Evolutionary conservation across 2,113 vertebrate genomes (phyloP).

Genomic region (Cryptomyrus ogoouensis): DNA sequence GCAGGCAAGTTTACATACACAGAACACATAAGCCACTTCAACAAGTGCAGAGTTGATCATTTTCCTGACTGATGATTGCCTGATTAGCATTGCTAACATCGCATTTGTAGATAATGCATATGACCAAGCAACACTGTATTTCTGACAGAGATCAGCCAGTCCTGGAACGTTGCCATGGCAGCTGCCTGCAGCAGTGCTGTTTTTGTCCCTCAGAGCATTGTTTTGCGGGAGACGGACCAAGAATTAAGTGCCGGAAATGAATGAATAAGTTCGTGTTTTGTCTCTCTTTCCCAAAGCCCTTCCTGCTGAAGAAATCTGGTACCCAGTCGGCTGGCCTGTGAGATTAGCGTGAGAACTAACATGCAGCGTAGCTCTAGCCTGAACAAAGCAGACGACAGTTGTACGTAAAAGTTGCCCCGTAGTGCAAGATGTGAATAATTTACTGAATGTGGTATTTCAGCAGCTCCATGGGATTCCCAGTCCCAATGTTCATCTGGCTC

Average conservation of each 20-base stretch:
- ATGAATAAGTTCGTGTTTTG: background rate
- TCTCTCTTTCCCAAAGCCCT: background rate
- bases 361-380: background rate
- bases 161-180: background rate
- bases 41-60: background rate
- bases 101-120: background rate
- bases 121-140: background rate
- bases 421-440: background rate
- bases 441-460: background rate
- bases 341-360: background rate
- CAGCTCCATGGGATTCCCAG: background rate
- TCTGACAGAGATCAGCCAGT: background rate
- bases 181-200: background rate
- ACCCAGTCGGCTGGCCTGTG: background rate
- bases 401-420: background rate
- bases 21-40: background rate
- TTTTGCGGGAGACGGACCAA: background rate
- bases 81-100: background rate
- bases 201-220: background rate
- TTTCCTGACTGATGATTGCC: too few relatives aligned
- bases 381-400: background rate
- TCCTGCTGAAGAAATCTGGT: background rate
- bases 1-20: background rate
- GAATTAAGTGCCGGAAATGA: background rate
- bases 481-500: background rate